These are phyloP conservation scores for Geophilus truncorum DNA, from an alignment of 2,888 invertebrate genomes.

Conservation along the genomic window DNA sequence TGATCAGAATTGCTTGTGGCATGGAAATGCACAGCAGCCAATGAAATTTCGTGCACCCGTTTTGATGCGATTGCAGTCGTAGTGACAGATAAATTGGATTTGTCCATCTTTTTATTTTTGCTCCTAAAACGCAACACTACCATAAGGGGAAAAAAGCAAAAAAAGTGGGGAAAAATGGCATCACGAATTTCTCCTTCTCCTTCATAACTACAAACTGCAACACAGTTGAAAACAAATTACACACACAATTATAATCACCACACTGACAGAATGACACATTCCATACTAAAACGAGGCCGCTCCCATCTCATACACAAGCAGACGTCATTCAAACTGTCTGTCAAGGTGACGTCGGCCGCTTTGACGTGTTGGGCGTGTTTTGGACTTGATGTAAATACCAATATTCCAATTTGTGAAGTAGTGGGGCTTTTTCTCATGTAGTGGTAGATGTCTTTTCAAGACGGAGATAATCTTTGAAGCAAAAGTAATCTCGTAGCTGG, in stretches of 20 bases:
- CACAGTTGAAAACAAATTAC: neutral
- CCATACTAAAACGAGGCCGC: neutral
- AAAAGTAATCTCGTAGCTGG: slow-evolving; percentile 12
- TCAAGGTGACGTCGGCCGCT: slow-evolving; percentile 11
- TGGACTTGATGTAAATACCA: neutral
- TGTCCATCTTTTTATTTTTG: slow-evolving; percentile 8
- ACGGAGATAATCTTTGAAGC: neutral
- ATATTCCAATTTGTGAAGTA: slow-evolving; percentile 2
- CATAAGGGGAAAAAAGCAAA: neutral
- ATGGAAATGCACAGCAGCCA: neutral
- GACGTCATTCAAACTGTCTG: neutral
- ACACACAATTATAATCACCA: neutral
- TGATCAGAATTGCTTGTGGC: neutral
- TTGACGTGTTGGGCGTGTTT: slow-evolving; percentile 16
- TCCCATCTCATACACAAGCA: neutral
- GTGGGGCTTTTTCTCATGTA: neutral
- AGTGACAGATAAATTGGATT: slow-evolving; percentile 16
- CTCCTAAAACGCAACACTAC: neutral
- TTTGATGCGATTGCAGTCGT: slow-evolving; percentile 1
- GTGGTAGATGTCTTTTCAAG: neutral
- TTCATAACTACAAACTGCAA: neutral
- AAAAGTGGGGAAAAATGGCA: neutral
- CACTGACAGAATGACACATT: neutral
- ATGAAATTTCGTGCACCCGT: neutral
- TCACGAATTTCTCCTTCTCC: neutral